Evolutionary conservation across 2,113 vertebrate species (phyloP), one percentile per base, ranked within the genome.

Genomic region (Pseudorasbora parva): DNA sequence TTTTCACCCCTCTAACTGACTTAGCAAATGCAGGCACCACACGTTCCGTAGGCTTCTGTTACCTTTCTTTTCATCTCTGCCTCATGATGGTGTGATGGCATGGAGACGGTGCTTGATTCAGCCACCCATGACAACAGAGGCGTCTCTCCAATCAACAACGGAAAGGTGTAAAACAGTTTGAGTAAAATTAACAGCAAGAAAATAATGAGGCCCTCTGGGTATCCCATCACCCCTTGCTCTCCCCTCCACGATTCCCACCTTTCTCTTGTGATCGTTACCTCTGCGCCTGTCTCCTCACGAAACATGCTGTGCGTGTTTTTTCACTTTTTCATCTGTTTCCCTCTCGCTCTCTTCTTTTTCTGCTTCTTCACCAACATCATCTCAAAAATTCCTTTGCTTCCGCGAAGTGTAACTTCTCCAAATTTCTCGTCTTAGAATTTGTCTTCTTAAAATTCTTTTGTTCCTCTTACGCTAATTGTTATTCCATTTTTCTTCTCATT

Each of bases 181-280:
- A 92, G 91, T 87, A 89, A 95, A 94, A 95, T 95, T 95, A 95
- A 93, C 93, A 93, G 93, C 93, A 93, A 93, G 92, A 94, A 95
- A 94, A 94, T 95, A 95, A 95, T 95, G 93, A 95, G 93, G 90
- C 93, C 93, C 93, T 91, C 90, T 92, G 94, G 93, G 93, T 93
- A 90, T 89, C 89, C 57, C 76, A 78, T 78, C 93, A 93, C 93
- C 92, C 91, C 89, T 81, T 91, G 88, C 90, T 83, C 90, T 90
- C 88, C 90, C 91, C 92, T 91, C 93, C 91, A 90, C 81, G 78
- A 90, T 93, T 94, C 91, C 93, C 93, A 94, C 93, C 93, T 94
- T 91, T 85, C 88, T 89, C 88, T 85, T 91, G 79, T 87, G 84
- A 89, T 89, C 84, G 66, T 81, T 91, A 90, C 89, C 88, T 88